Evolutionary conservation across 2,113 vertebrate genomes (phyloP), one percentile per base, ranked within the genome.

Genomic region (Oncorhynchus clarkii): DNA sequence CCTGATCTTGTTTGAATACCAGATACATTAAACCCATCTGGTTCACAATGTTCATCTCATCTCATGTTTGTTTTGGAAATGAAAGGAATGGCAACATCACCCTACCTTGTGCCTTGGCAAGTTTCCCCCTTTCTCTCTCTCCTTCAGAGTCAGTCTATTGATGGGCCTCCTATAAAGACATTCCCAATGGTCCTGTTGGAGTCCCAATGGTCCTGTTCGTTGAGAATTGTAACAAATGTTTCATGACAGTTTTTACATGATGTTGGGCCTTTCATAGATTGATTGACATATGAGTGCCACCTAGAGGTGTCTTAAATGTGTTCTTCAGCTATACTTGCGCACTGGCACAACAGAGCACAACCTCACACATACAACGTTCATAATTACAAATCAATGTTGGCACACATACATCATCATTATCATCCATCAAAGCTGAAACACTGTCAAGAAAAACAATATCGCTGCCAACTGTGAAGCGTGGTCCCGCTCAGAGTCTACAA

Each of bases 261-360:
- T 54, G 16, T 12, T 45, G 39, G 39, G 39, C 39, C 51, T 16
- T 18, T 65, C 20, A 57, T 18, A 24, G 27, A 16, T n/a, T 57
- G 49, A 16, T 27, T 59, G 70, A 59, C 39, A n/a, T 48, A 34
- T 27, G 4, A 24, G 71, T 49, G 75, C 84, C 87, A 74, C 69
- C 84, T 88, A 80, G 75, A 75, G 86, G 85, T 18, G 51, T 18
- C 5, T 18, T 18, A 54, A 54, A 54, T 54, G 5, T 54, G 51
- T 54, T 18, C 51, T 18, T 54, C 51, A 51, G 49, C 49, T 51
- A 3, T 16, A 54, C 51, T 14, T 16, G 51, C 0, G 1, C 51
- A 14, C 51, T 54, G 12, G 51, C 18, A 18, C 16, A 16, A 14
- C 16, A 54, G 16, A 16, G 51, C 51, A 54, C 3, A 54, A 16